phyloP scores from a whole-genome alignment of 2,888 invertebrate species.

The Lissocephala sabroskyi region DNA sequence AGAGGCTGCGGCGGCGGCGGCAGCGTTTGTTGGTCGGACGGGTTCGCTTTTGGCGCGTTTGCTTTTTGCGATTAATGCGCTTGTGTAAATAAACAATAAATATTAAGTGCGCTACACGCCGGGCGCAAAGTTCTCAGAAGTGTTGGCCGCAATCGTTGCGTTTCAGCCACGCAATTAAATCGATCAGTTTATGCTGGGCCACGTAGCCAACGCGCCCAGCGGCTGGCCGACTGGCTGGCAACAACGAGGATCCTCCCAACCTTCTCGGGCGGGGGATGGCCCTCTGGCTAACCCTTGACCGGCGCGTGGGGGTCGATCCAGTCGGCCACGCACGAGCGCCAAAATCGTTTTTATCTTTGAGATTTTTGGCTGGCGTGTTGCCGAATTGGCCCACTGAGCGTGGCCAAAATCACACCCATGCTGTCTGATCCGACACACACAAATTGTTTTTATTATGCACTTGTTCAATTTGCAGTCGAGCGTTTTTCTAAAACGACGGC shows the following conservation, averaged over 20 bases:
- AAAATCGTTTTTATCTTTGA: too few species aligned
- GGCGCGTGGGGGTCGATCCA: too few species aligned
- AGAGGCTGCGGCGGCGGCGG: too few species aligned
- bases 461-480: constrained; percentile 18
- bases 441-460: constrained; percentile 45
- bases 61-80: constrained; percentile 60
- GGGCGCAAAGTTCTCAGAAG: constrained; percentile 37
- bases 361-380: too few species aligned
- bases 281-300: too few species aligned
- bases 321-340: too few species aligned
- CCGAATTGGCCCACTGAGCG: too few species aligned
- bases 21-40: too few species aligned
- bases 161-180: constrained; percentile 42
- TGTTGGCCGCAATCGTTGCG: constrained; percentile 4
- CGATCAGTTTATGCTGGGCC: constrained; percentile 37
- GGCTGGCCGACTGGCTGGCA: neutral
- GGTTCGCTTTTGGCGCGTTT: constrained; percentile 60
- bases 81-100: constrained; percentile 65
- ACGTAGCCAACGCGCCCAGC: constrained; percentile 4
- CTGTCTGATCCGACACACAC: constrained; percentile 18
- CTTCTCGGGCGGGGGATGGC: too few species aligned
- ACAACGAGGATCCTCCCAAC: too few species aligned
- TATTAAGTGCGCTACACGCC: constrained; percentile 56
- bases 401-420: too few species aligned
- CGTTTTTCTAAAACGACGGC: neutral